phyloP scores from a whole-genome alignment of 2,797 vertebrate genomes.

The Lithobates pipiens region DNA sequence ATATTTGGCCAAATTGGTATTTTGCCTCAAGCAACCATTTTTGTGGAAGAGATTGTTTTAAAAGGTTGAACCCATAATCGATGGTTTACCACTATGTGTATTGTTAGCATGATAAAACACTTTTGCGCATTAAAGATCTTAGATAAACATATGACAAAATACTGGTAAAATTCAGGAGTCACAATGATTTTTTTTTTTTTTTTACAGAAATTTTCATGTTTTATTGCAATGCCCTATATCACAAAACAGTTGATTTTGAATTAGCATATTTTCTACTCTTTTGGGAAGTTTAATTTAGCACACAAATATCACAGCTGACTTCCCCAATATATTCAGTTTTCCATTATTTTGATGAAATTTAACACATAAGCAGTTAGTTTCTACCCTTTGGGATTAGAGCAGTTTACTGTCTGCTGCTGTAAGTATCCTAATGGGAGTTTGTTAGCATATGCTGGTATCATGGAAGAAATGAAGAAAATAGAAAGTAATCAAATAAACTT shows the following conservation, averaged over 20 bases:
- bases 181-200: background rate
- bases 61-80: background rate
- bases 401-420: conserved; percentile 71
- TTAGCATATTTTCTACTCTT: conserved; percentile 57
- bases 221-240: conserved; percentile 17
- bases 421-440: conserved; percentile 71
- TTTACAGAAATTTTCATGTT: background rate
- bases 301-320: conserved; percentile 69
- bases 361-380: conserved; percentile 68
- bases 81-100: background rate
- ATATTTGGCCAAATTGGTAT: background rate
- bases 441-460: conserved; percentile 71
- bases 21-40: background rate
- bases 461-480: conserved; percentile 57
- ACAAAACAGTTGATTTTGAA: conserved; percentile 35
- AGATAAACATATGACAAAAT: background rate
- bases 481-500: conserved; percentile 49
- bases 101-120: background rate
- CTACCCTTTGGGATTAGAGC: conserved; percentile 70
- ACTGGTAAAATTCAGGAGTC: background rate
- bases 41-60: background rate
- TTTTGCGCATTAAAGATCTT: background rate
- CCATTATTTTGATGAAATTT: conserved; percentile 71
- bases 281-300: conserved; percentile 66
- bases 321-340: conserved; percentile 69